Percentiles rank a stretch among this genome's conserved stretches.
These are phyloP conservation scores for Leptopilina clavipes DNA, from an alignment of 1,140 invertebrate species.

Conservation along the genomic window DNA sequence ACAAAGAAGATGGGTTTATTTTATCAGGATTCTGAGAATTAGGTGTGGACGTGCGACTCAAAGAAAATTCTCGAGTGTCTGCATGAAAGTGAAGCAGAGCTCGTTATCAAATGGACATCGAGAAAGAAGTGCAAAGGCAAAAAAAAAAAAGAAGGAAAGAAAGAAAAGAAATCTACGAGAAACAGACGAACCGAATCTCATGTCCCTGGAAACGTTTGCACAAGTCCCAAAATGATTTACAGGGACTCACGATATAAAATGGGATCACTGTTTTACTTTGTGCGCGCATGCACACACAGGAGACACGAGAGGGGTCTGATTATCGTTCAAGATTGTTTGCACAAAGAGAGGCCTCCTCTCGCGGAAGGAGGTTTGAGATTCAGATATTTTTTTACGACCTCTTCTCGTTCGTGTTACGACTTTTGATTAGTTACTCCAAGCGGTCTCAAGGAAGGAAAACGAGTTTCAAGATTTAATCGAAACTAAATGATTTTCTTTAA, in stretches of 20 bases:
- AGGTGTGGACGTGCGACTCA: conserved; percentile 7
- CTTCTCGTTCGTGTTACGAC: conserved; percentile 56
- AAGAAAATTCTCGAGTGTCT: conserved; percentile 36
- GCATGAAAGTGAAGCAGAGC: conserved; percentile 50
- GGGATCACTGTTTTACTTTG: conserved; percentile 60
- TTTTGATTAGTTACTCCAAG: conserved; percentile 55
- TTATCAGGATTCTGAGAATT: conserved; percentile 16
- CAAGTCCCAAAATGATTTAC: conserved; percentile 69
- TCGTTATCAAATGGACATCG: conserved; percentile 67
- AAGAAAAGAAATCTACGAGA: conserved; percentile 44
- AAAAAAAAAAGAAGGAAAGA: conserved; percentile 46
- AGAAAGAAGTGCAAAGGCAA: conserved; percentile 54
- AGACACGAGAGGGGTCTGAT: conserved; percentile 71
- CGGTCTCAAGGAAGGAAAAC: conserved; percentile 11
- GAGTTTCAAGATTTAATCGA: conserved; percentile 25
- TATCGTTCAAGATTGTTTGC: conserved; percentile 71
- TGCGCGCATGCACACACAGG: conserved; percentile 48
- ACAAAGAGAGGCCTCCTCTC: conserved; percentile 63
- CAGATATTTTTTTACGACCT: conserved; percentile 71
- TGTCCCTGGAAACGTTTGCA: conserved; percentile 62
- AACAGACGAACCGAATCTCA: conserved; percentile 65
- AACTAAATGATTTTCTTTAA: conserved; percentile 33
- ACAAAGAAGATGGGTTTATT: background rate
- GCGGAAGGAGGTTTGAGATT: conserved; percentile 65
- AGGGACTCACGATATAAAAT: conserved; percentile 66